Percentiles rank a stretch among this genome's conserved stretches.
phyloP scores from a whole-genome alignment of 1,140 invertebrate species.

The Hypothenemus hampei region DNA sequence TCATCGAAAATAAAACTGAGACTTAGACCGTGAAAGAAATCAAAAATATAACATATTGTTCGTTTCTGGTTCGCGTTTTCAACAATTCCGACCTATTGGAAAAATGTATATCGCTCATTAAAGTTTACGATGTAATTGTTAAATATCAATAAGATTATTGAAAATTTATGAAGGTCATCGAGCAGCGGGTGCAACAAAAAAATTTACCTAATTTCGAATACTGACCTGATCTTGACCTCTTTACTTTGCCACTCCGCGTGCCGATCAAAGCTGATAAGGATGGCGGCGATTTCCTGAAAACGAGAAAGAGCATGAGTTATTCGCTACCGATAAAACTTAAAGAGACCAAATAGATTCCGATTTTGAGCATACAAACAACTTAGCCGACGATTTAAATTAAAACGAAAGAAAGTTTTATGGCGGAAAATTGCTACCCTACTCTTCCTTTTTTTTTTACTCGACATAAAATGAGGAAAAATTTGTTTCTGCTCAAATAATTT shows the following conservation, averaged over 20 bases:
- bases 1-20: too few species aligned
- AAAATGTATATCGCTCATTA: too few species aligned
- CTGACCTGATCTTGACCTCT: slow-evolving; percentile 92
- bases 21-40: too few species aligned
- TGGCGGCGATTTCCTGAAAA: slow-evolving; percentile 93
- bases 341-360: slow-evolving; percentile 15
- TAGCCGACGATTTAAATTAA: slow-evolving; percentile 9
- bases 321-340: slow-evolving; percentile 2
- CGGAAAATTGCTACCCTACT: background rate
- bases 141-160: too few species aligned
- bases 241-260: slow-evolving; percentile 95
- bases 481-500: background rate
- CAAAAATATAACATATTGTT: too few species aligned
- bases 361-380: slow-evolving; percentile 14
- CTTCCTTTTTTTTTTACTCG: background rate
- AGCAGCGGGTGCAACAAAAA: too few species aligned
- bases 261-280: slow-evolving; percentile 93
- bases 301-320: slow-evolving; percentile 24
- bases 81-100: too few species aligned
- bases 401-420: slow-evolving; percentile 2
- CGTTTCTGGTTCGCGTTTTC: too few species aligned
- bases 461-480: background rate
- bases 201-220: slow-evolving; percentile 30
- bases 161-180: too few species aligned
- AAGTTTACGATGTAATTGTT: too few species aligned